Base-by-base conservation (phyloP, 1,140 invertebrate species). In the Drosophila obscura region DNA sequence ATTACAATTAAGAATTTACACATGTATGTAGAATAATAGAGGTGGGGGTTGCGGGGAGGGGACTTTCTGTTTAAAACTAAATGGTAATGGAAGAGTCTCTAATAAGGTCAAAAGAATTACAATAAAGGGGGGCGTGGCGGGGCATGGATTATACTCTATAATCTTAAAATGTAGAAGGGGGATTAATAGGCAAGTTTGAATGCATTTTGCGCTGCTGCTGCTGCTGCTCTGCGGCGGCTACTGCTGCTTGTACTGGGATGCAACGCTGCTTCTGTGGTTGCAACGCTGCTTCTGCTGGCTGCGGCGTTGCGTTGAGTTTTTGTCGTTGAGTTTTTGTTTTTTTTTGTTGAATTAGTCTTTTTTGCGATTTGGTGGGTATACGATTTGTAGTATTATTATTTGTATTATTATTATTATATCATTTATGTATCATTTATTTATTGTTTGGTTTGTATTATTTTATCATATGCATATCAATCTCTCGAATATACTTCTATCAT, bases 311-410 rank as follows among this genome's bases (percentile, higher is more conserved):
- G 69, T 72, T 77, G 75, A 83, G 74, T 85, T 76, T 49, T 81
- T 66, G 82, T 85, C 78, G 82, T 83, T 84, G 79, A 82, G 80
- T 80, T 83, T 62, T 77, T 77, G 41, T 62, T 58, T 52, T 71
- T 55, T 56, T 69, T 58, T 24, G 60, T 80, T 85, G 82, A 85
- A 88, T 85, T 85, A 85, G 82, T 85, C 82, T 85, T 85, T 57
- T 57, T 75, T 75, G 82, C 82, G 82, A 88, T 88, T 85, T 85
- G 82, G 82, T 85, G 82, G 82, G 82, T 85, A 85, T 75, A 75
- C 73, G 72, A 73, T 74, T 73, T 73, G 73, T 84, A 80, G 59
- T 81, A 81, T 62, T 80, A 59, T 65, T 44, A 22, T 66, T 57
- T 7, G 5, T 28, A 67, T 71, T 53, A 55, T 71, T 57, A 55